Evolutionary conservation across 2,113 vertebrate genomes (phyloP).

Genomic region (Pleuronectes platessa): DNA sequence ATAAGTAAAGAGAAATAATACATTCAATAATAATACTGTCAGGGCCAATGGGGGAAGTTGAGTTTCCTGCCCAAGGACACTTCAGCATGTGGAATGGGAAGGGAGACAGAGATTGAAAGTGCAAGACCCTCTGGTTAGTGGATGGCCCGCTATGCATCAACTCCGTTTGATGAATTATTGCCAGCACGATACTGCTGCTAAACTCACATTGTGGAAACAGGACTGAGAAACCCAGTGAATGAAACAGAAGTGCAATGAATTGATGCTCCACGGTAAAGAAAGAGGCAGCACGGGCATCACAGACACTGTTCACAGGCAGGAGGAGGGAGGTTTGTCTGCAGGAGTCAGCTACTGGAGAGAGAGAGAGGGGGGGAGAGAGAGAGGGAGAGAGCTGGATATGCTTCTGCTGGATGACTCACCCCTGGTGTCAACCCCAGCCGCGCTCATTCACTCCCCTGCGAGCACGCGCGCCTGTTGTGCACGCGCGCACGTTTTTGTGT

Average conservation of each 20-base stretch:
- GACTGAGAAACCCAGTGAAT: not conserved
- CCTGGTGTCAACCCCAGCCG: slow-evolving; percentile 41
- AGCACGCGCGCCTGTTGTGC: not conserved
- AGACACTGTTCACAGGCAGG: not conserved
- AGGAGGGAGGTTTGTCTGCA: slow-evolving; percentile 41
- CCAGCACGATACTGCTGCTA: not conserved
- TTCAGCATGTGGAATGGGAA: too few relatives aligned
- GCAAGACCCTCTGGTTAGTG: too few relatives aligned
- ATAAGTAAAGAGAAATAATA: too few relatives aligned
- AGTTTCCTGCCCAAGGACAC: too few relatives aligned
- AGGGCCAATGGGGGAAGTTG: too few relatives aligned
- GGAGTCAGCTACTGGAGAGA: slow-evolving; percentile 69
- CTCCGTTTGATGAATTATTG: not conserved
- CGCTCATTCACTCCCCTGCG: slow-evolving; percentile 48
- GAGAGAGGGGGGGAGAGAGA: too few relatives aligned
- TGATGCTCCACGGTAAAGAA: not conserved
- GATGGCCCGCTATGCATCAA: too few relatives aligned
- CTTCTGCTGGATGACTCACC: slow-evolving; percentile 80
- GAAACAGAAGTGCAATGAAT: not conserved
- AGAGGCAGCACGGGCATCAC: not conserved
- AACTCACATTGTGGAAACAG: not conserved
- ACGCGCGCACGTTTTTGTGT: slow-evolving; percentile 46
- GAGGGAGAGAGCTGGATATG: slow-evolving; percentile 59
- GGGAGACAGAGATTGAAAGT: too few relatives aligned
- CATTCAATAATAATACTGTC: too few relatives aligned